These are phyloP conservation scores for Brenthis hecate DNA, from an alignment of 2,888 invertebrate genomes.

Conservation along the genomic window DNA sequence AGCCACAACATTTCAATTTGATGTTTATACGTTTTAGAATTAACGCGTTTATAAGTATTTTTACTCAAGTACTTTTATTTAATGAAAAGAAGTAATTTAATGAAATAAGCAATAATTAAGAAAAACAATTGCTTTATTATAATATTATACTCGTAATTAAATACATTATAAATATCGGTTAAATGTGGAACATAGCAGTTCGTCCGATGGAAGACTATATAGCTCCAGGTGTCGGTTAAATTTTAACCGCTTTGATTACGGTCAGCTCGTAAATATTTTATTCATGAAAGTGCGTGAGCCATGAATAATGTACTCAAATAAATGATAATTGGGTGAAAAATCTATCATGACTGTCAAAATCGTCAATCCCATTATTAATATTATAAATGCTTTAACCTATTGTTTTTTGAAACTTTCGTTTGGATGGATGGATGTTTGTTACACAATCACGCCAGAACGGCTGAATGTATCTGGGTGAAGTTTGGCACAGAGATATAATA, in stretches of 20 bases:
- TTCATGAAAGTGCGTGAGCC: constrained; percentile 31
- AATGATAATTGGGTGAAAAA: constrained; percentile 17
- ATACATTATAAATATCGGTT: not conserved
- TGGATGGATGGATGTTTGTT: too few relatives aligned
- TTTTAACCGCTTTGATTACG: constrained; percentile 38
- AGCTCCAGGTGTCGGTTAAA: constrained; percentile 45
- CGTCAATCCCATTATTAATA: not conserved
- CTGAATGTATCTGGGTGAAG: too few relatives aligned
- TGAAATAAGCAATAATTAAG: too few relatives aligned
- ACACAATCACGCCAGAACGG: too few relatives aligned
- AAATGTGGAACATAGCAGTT: constrained; percentile 35
- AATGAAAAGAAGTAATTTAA: too few relatives aligned
- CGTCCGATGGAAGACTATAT: constrained; percentile 50
- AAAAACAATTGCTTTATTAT: not conserved
- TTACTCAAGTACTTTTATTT: too few relatives aligned
- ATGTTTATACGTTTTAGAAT: too few relatives aligned
- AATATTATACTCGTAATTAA: not conserved
- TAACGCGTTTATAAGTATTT: too few relatives aligned
- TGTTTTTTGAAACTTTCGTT: too few relatives aligned
- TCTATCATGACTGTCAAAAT: constrained; percentile 12
- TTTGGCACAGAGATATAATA: too few relatives aligned
- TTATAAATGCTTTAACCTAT: too few relatives aligned
- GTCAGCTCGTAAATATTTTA: constrained; percentile 36
- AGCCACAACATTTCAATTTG: too few relatives aligned
- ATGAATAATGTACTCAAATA: constrained; percentile 22